Base-by-base conservation (phyloP, 2,113 vertebrate species). In the Callipepla squamata region DNA sequence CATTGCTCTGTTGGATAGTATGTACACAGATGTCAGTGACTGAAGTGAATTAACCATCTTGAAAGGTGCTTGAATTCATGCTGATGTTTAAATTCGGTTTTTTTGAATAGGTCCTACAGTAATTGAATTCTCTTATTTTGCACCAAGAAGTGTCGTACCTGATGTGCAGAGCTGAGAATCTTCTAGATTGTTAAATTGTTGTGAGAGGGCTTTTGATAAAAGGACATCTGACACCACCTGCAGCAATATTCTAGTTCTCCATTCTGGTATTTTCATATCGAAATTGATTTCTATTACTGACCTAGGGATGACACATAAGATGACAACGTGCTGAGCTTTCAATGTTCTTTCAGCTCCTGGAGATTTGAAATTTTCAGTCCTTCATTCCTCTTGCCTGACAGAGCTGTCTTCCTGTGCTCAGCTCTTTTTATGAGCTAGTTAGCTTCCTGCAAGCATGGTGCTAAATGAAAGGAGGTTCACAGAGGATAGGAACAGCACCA, bases 211-310 rank as follows among this genome's bases (percentile, higher is more conserved):
- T 94, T 91, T 96, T 1, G 3, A 92, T 65, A 93, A 91, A 84
- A 80, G 50, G 82, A 61, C 11, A 13, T 88, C 28, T 57, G 87
- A 68, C 12, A 14, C 50, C 75, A 96, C 68, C 79, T 88, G 68
- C 79, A 95, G 81, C 68, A 93, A 83, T 94, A 92, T 85, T 87
- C 61, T 36, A 30, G n/a, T 68, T 90, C 61, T 93, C 38, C 18
- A 25, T 94, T 91, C 51, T 93, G 50, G 36, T 59, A 70, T 34
- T 91, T 94, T 92, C 82, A 83, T 82, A 78, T 13, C 87, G 51
- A 85, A 94, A 91, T 83, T 95, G 68, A 94, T 95, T 96, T 94
- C 81, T 94, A 25, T 86, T 96, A 85, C 69, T 91, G 85, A 68
- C 72, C 47, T 34, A 80, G 44, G 79, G 89, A 32, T 88, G 89